These are phyloP conservation scores for Busseola fusca DNA, from an alignment of 2,888 invertebrate species.

Conservation along the genomic window DNA sequence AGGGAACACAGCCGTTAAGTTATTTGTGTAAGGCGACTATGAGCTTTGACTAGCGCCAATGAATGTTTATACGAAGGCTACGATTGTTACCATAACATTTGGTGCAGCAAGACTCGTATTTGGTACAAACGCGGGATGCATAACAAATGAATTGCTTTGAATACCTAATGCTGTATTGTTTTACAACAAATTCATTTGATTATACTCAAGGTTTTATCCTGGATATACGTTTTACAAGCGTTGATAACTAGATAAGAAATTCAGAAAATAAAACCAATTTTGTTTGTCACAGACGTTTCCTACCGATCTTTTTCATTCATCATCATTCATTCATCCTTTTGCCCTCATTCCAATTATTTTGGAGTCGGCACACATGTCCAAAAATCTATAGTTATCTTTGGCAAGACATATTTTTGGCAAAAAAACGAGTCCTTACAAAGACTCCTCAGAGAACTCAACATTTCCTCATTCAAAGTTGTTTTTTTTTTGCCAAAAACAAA, in stretches of 20 bases:
- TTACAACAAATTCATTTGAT: neutral
- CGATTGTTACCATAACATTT: neutral
- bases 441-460: neutral
- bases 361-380: neutral
- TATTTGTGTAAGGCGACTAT: neutral
- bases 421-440: neutral
- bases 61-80: neutral
- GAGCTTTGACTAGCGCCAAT: neutral
- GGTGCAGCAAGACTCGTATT: neutral
- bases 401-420: neutral
- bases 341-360: neutral
- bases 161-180: conserved; percentile 4
- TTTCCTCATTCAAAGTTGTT: no score
- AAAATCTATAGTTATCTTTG: neutral
- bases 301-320: neutral
- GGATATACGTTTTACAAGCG: neutral
- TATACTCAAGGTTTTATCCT: neutral
- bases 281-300: neutral
- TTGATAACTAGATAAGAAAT: neutral
- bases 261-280: neutral
- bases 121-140: conserved; percentile 23
- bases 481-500: neutral
- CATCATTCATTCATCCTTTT: neutral
- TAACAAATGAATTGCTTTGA: conserved; percentile 7
- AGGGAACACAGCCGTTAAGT: neutral